A percentile compares a stretch with the other conserved stretches of the same genome.
Conservation (phyloP, 2,797 vertebrate species). For the Mycteria americana region DNA sequence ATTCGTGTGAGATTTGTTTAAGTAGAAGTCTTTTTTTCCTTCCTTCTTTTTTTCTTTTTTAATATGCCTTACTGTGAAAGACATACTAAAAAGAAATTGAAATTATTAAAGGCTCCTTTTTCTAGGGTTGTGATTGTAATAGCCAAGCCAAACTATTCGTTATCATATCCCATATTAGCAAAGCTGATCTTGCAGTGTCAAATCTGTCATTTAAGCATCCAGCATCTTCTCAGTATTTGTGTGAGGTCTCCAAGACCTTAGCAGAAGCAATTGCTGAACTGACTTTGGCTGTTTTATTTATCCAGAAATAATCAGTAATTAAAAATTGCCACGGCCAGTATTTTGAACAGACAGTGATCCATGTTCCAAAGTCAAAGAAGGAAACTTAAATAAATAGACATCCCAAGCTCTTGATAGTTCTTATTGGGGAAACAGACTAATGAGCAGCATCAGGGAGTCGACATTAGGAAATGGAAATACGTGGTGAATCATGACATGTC, state of each 20-base stretch:
- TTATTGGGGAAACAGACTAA: not conserved
- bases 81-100: not conserved
- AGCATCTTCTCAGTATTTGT: not conserved
- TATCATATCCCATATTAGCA: not conserved
- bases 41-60: not conserved
- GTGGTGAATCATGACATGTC: constrained; percentile 52
- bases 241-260: not conserved
- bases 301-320: not conserved
- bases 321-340: not conserved
- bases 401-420: not conserved
- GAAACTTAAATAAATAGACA: not conserved
- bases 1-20: not conserved
- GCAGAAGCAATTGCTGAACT: not conserved
- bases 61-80: not conserved
- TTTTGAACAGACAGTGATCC: not conserved
- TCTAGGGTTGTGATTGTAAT: not conserved
- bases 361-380: not conserved
- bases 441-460: not conserved
- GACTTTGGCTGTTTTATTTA: not conserved
- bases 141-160: not conserved
- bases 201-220: not conserved
- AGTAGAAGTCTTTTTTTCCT: not conserved
- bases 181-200: not conserved
- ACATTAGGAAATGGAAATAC: constrained; percentile 35
- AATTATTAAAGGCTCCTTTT: not conserved